These are phyloP conservation scores for Cossypha niveicapilla DNA, from an alignment of 2,797 vertebrate genomes.

Conservation along the genomic window DNA sequence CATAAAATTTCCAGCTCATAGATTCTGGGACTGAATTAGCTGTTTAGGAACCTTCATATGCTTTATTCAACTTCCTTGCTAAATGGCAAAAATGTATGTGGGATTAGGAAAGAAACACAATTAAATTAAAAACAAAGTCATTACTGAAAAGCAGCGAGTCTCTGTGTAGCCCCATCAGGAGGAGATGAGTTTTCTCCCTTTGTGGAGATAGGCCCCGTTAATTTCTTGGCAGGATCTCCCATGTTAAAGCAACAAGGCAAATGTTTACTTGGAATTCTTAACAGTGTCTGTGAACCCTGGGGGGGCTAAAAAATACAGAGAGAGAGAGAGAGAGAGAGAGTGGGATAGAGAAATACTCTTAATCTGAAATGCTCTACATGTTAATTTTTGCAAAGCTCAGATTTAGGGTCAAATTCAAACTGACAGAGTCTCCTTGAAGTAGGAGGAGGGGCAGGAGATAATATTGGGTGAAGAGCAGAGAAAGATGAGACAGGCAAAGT, in stretches of 20 bases:
- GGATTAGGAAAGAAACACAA: not conserved
- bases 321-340: too few species aligned
- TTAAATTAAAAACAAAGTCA: not conserved
- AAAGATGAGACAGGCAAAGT: constrained; percentile 11
- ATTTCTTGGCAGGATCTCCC: constrained; percentile 52
- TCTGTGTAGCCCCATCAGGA: not conserved
- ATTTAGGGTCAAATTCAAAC: constrained; percentile 13
- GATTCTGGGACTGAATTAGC: not conserved
- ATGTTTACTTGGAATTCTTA: not conserved
- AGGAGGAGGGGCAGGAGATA: not conserved
- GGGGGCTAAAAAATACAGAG: not conserved
- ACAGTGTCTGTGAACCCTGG: not conserved
- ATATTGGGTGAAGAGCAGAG: not conserved
- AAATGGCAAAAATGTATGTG: not conserved
- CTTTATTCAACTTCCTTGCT: not conserved
- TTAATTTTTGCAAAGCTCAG: constrained; percentile 41
- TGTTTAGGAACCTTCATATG: not conserved
- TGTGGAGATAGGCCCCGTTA: not conserved
- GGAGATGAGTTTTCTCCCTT: constrained; percentile 1
- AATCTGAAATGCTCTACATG: not conserved
- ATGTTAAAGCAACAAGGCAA: constrained; percentile 1
- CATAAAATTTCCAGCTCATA: not conserved
- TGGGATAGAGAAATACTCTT: not conserved
- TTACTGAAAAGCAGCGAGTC: not conserved
- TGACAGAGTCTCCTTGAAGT: constrained; percentile 26